phyloP scores from a whole-genome alignment of 1,140 invertebrate genomes.

The Dysdera silvatica region DNA sequence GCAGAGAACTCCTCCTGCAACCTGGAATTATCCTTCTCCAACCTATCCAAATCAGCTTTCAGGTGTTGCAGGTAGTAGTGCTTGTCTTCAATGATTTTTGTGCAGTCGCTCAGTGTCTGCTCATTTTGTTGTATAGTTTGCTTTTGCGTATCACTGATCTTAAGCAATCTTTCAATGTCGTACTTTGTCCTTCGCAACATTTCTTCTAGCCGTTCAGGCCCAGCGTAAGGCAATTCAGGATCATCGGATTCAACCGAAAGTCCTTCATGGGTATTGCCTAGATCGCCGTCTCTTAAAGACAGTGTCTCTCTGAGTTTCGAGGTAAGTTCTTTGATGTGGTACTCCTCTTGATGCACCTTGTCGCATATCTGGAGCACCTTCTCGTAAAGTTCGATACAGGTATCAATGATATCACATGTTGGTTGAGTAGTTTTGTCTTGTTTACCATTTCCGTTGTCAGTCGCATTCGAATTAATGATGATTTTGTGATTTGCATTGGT shows the following conservation, averaged over 20 bases:
- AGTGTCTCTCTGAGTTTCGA: conserved; percentile 53
- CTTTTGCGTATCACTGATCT: conserved; percentile 48
- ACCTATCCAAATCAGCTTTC: conserved; percentile 55
- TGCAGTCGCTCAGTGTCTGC: conserved; percentile 54
- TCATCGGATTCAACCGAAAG: conserved; percentile 12
- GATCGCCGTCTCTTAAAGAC: neutral
- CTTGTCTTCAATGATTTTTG: conserved; percentile 55
- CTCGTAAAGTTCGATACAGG: conserved; percentile 50
- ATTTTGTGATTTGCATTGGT: no score
- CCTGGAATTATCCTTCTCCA: conserved; percentile 48
- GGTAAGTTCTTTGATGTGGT: conserved; percentile 55
- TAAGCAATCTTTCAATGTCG: conserved; percentile 39
- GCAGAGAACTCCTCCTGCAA: conserved; percentile 23
- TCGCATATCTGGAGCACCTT: conserved; percentile 63
- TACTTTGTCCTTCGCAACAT: conserved; percentile 31
- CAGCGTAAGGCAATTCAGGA: conserved; percentile 15
- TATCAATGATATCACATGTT: conserved; percentile 24
- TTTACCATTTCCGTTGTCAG: neutral
- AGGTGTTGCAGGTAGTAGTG: conserved; percentile 55
- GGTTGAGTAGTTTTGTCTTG: neutral
- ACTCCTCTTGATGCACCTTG: conserved; percentile 59
- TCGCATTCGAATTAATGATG: neutral
- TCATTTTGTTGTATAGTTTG: conserved; percentile 58
- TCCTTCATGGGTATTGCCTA: neutral
- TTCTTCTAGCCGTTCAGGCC: conserved; percentile 19